Evolutionary conservation across 2,888 invertebrate genomes (phyloP).

Genomic region (Eupithecia inturbata): DNA sequence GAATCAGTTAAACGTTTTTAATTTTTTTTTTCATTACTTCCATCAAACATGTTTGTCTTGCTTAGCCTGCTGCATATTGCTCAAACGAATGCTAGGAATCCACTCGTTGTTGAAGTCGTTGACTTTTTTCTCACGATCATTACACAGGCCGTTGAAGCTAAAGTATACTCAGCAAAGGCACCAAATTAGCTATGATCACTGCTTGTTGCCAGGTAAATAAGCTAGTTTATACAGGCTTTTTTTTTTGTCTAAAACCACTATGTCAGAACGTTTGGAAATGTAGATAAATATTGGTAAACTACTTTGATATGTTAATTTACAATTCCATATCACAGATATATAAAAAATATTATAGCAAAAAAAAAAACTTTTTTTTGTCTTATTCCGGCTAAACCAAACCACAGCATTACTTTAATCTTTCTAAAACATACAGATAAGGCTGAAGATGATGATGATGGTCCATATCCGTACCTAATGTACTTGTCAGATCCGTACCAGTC

Average conservation of each 20-base stretch:
- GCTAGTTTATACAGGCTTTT: not conserved
- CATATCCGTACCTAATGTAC: not conserved
- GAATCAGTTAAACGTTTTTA: not conserved
- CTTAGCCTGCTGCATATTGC: slow-evolving; percentile 3
- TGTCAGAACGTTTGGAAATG: slow-evolving; percentile 5
- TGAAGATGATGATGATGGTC: not conserved
- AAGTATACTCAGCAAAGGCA: slow-evolving; percentile 34
- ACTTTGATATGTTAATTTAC: slow-evolving; percentile 23
- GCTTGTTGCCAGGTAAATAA: slow-evolving; percentile 32
- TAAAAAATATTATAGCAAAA: not conserved
- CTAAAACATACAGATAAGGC: not conserved
- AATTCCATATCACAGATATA: not conserved
- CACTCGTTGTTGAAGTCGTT: slow-evolving; percentile 30
- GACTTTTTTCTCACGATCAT: slow-evolving; percentile 45
- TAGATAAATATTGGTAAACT: slow-evolving; percentile 38
- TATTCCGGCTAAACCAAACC: too few species aligned
- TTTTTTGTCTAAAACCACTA: not conserved
- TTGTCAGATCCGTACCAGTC: not conserved
- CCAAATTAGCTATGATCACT: slow-evolving; percentile 39
- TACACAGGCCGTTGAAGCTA: slow-evolving; percentile 39
- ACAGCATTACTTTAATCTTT: too few species aligned
- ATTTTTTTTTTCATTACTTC: not conserved
- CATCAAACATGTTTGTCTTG: not conserved
- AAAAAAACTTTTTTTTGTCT: not conserved
- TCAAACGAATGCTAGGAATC: slow-evolving; percentile 21